Evolutionary conservation across 2,888 invertebrate genomes (phyloP).

Genomic region (Meteorus colon): DNA sequence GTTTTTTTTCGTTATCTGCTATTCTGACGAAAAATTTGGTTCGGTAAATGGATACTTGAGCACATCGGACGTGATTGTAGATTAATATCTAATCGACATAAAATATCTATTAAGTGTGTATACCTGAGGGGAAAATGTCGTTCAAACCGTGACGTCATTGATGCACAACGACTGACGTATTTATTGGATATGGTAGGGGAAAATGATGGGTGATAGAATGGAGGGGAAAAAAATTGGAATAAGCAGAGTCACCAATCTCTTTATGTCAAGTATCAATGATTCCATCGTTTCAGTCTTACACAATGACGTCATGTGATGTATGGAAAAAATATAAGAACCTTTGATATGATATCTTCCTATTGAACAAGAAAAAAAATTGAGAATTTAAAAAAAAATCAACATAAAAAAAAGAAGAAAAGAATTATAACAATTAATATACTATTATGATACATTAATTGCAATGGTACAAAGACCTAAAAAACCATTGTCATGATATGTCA

Average conservation of each 20-base stretch:
- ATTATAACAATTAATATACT: not conserved
- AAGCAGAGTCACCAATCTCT: conserved; percentile 6
- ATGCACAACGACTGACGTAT: not conserved
- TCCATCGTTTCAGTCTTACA: not conserved
- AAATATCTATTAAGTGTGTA: not conserved
- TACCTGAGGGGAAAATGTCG: not conserved
- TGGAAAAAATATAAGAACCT: conserved; percentile 1
- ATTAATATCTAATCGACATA: conserved; percentile 9
- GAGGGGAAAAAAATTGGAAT: not conserved
- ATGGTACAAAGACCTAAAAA: not conserved
- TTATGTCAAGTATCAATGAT: conserved; percentile 31
- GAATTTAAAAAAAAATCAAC: not conserved
- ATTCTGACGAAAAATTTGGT: not conserved
- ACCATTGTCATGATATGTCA: not conserved
- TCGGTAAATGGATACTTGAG: conserved; percentile 1
- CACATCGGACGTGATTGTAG: not conserved
- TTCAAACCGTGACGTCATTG: conserved; percentile 8
- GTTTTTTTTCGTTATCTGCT: not conserved
- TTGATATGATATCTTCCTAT: not conserved
- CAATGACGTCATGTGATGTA: conserved; percentile 38
- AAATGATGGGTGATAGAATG: not conserved
- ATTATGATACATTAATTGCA: not conserved
- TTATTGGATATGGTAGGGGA: not conserved
- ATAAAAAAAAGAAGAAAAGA: not conserved
- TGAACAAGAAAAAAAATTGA: not conserved